Percentiles rank a stretch among this genome's conserved stretches.
Conservation (phyloP, 2,888 invertebrate species). For the Philopedon plagiatum region DNA sequence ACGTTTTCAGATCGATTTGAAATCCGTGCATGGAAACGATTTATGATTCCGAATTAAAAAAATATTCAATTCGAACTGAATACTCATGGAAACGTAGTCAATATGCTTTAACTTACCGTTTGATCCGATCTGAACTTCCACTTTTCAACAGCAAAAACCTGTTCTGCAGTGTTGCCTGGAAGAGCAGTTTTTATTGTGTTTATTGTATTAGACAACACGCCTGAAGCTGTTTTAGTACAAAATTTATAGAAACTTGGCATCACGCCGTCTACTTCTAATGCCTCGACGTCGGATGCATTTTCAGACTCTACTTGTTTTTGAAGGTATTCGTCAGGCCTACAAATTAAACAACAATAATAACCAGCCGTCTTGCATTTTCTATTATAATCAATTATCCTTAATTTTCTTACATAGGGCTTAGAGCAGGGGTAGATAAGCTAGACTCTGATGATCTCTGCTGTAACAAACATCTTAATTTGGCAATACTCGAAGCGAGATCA, state of each 20-base stretch:
- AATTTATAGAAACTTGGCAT: slow-evolving; percentile 72
- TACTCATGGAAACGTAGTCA: neutral
- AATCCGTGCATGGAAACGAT: no score
- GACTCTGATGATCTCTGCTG: slow-evolving; percentile 72
- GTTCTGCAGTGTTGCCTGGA: slow-evolving; percentile 68
- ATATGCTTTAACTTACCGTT: slow-evolving; percentile 22
- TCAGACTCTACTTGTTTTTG: slow-evolving; percentile 53
- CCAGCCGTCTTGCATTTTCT: no score
- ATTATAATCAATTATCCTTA: no score
- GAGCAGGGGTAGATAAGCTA: slow-evolving; percentile 65
- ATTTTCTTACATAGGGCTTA: slow-evolving; percentile 66
- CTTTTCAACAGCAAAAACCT: slow-evolving; percentile 26
- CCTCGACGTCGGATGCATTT: slow-evolving; percentile 55
- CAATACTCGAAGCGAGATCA: slow-evolving; percentile 81
- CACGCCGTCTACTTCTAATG: slow-evolving; percentile 64
- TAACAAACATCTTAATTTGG: slow-evolving; percentile 76
- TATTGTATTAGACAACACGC: slow-evolving; percentile 78
- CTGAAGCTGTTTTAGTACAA: slow-evolving; percentile 83
- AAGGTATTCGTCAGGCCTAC: slow-evolving; percentile 57
- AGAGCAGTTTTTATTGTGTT: slow-evolving; percentile 83
- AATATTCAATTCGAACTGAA: neutral
- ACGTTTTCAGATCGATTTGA: no score
- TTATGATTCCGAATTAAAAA: no score
- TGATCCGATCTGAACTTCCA: slow-evolving; percentile 47
- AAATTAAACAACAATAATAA: no score